Evolutionary conservation across 2,113 vertebrate genomes (phyloP).

Genomic region (Rhagologus leucostigma): DNA sequence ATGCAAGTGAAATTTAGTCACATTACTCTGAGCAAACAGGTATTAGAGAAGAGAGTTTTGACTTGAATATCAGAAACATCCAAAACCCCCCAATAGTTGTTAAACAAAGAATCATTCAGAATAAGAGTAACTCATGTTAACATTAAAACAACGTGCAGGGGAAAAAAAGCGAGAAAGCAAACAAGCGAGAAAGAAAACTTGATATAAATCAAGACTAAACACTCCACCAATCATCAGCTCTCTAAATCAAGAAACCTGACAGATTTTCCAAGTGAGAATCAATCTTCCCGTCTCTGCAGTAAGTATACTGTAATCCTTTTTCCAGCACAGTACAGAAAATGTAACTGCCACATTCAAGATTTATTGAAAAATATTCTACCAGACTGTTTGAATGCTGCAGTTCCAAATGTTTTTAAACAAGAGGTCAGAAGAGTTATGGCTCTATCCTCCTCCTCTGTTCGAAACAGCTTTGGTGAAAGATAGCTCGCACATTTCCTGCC

Average conservation of each 20-base stretch:
- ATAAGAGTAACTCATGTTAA: not conserved
- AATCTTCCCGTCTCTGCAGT: conserved; percentile 74
- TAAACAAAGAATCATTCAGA: not conserved
- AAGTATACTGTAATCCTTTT: conserved; percentile 74
- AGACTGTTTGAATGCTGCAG: not conserved
- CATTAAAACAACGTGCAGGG: not conserved
- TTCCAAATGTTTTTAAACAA: conserved; percentile 15
- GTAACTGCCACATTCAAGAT: conserved; percentile 64
- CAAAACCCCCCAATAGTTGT: not conserved
- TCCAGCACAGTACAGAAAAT: conserved; percentile 58
- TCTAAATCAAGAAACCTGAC: conserved; percentile 76
- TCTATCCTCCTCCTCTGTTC: not conserved
- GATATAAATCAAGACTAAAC: conserved; percentile 70
- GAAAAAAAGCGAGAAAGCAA: not conserved
- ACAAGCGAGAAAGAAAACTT: not conserved
- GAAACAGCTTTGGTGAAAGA: not conserved
- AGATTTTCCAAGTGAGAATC: conserved; percentile 71
- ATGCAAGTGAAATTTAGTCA: not conserved
- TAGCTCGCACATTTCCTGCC: fast-evolving
- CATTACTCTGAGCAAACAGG: not conserved
- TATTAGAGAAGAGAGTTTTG: not conserved
- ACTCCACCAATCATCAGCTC: conserved; percentile 53
- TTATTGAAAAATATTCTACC: conserved; percentile 70
- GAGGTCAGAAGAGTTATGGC: not conserved
- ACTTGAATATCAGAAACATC: not conserved